These are phyloP conservation scores for Emmelina monodactyla DNA, from an alignment of 2,888 invertebrate species.

Conservation along the genomic window DNA sequence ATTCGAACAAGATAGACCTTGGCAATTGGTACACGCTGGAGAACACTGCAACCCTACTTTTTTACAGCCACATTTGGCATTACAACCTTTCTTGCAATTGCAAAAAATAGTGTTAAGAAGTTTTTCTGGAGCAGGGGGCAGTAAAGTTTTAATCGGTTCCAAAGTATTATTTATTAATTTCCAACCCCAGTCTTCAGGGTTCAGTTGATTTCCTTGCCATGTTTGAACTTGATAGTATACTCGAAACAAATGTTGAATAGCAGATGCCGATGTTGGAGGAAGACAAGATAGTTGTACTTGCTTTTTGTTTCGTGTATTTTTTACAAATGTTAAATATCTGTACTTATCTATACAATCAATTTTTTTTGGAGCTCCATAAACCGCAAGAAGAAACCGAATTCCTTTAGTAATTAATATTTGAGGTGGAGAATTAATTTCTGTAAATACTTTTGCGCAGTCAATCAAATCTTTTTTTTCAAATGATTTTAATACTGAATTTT, in stretches of 20 bases:
- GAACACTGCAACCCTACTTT: conserved; percentile 20
- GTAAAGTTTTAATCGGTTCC: conserved; percentile 10
- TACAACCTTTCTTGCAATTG: conserved; percentile 19
- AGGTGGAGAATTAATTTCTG: conserved; percentile 8
- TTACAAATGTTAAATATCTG: no score
- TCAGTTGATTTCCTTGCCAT: conserved; percentile 1
- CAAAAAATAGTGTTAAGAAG: conserved; percentile 19
- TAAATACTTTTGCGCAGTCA: conserved; percentile 15
- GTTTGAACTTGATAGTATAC: conserved; percentile 10
- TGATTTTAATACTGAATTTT: conserved; percentile 18
- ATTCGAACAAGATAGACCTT: conserved; percentile 16
- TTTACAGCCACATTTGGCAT: conserved; percentile 20
- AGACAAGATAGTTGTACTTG: no score
- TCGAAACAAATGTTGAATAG: conserved; percentile 17
- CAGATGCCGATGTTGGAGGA: conserved; percentile 13
- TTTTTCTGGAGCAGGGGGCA: conserved; percentile 15
- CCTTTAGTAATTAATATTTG: conserved; percentile 12
- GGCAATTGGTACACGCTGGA: conserved; percentile 19
- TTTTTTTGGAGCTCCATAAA: conserved; percentile 7
- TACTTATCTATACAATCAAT: no score
- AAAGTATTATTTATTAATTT: conserved; percentile 8
- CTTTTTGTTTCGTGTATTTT: no score
- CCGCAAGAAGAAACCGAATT: conserved; percentile 14
- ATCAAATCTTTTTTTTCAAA: conserved; percentile 19
- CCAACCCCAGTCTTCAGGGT: conserved; percentile 18